These are phyloP conservation scores for Brachylomia viminalis DNA, from an alignment of 2,888 invertebrate species.

Conservation along the genomic window DNA sequence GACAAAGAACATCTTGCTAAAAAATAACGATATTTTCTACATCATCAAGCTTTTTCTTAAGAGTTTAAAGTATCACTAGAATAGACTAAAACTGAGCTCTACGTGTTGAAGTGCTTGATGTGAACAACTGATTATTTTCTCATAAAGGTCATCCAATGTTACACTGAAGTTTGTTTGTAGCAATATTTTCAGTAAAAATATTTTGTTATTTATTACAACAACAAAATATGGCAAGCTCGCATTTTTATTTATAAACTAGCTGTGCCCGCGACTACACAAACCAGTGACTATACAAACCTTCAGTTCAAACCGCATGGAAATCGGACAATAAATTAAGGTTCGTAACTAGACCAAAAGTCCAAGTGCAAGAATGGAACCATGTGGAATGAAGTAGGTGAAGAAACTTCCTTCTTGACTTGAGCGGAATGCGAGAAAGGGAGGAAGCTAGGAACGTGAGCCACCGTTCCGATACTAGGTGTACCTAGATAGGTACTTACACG, in stretches of 20 bases:
- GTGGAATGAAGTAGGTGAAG: neutral
- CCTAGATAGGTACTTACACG: no score
- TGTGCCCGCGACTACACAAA: neutral
- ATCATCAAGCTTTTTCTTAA: neutral
- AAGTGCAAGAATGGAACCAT: neutral
- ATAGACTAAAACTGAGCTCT: slow-evolving; percentile 9
- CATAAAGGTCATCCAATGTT: slow-evolving; percentile 19
- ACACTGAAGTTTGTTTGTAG: neutral
- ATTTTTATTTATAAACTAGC: neutral
- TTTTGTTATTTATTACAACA: neutral
- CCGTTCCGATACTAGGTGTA: neutral
- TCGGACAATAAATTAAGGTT: neutral
- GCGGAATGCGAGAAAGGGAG: neutral
- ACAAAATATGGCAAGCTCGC: neutral
- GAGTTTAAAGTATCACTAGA: slow-evolving; percentile 10
- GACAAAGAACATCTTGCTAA: neutral
- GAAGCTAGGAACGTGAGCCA: neutral
- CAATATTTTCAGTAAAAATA: neutral
- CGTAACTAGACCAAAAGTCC: neutral
- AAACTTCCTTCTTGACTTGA: neutral
- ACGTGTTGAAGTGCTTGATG: slow-evolving; percentile 53
- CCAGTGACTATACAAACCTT: neutral
- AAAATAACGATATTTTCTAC: neutral
- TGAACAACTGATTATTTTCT: slow-evolving; percentile 24
- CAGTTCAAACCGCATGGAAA: neutral